Percentiles rank a stretch among this genome's conserved stretches.
Conservation (phyloP, 2,797 vertebrate genomes). For the Sebastes trivittatus region DNA sequence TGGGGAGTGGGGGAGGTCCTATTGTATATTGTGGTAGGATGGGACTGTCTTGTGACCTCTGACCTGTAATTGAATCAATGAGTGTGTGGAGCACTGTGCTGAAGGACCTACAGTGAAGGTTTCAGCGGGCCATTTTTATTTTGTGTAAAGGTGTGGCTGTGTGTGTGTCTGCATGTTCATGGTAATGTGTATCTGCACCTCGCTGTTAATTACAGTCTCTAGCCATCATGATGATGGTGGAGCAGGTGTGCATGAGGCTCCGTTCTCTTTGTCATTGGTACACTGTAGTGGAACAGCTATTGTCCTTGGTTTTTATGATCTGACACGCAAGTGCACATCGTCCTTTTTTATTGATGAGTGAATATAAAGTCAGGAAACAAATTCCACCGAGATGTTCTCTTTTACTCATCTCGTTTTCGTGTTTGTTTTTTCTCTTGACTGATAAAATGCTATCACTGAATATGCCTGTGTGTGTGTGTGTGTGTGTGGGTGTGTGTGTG, state of each 20-base stretch:
- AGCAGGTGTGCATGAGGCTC: conserved; percentile 51
- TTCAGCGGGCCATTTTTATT: conserved; percentile 31
- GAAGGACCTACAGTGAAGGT: conserved; percentile 61
- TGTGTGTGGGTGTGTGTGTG: background rate
- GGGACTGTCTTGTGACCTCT: conserved; percentile 71
- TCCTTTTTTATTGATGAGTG: conserved; percentile 12
- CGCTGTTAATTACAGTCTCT: conserved; percentile 41
- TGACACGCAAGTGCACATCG: conserved; percentile 2
- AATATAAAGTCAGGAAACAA: conserved; percentile 2
- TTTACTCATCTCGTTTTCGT: background rate
- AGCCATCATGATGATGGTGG: conserved; percentile 38
- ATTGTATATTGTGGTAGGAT: conserved; percentile 65
- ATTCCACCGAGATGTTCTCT: background rate
- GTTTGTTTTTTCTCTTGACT: background rate
- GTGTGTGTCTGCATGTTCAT: conserved; percentile 11
- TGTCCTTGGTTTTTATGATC: conserved; percentile 43
- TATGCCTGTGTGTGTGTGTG: background rate
- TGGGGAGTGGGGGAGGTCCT: conserved; percentile 67
- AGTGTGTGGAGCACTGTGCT: conserved; percentile 52
- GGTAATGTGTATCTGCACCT: conserved; percentile 22
- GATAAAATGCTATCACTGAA: background rate
- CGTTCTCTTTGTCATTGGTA: conserved; percentile 48
- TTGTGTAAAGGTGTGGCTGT: conserved; percentile 44
- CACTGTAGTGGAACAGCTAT: conserved; percentile 20
- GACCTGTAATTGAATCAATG: conserved; percentile 74